Percentiles rank a stretch among this genome's conserved stretches.
Evolutionary conservation across 1,140 invertebrate genomes (phyloP).

Genomic region (Drosophila tani): DNA sequence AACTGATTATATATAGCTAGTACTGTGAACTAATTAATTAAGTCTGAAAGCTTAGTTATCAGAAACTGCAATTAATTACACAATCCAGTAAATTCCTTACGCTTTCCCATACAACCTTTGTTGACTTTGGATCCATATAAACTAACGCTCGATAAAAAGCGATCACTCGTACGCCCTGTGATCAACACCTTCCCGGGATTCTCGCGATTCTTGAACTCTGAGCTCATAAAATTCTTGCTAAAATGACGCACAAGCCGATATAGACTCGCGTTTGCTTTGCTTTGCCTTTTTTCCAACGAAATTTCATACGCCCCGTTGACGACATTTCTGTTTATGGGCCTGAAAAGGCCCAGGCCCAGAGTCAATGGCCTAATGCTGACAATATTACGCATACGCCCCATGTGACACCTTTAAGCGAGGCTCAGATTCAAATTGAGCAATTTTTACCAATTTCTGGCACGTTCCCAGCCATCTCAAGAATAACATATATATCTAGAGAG

Average conservation of each 20-base stretch:
- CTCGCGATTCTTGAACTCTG: constrained; percentile 28
- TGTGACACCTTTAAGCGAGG: constrained; percentile 29
- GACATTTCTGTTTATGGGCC: constrained; percentile 54
- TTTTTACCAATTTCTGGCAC: constrained; percentile 68
- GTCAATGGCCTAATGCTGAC: constrained; percentile 59
- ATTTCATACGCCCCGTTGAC: constrained; percentile 55
- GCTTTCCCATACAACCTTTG: neutral
- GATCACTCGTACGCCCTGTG: neutral
- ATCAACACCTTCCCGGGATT: constrained; percentile 6
- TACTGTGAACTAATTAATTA: no score
- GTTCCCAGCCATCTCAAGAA: constrained; percentile 21
- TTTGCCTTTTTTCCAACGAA: constrained; percentile 28
- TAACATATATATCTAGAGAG: neutral
- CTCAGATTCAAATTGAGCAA: constrained; percentile 12
- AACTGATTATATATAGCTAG: neutral
- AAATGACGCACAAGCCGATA: constrained; percentile 23
- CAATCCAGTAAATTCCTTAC: neutral
- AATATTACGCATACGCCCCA: constrained; percentile 70
- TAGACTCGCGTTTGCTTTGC: constrained; percentile 4
- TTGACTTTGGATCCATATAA: neutral
- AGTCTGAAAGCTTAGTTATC: no score
- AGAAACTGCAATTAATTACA: neutral
- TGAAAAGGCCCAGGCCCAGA: constrained; percentile 29
- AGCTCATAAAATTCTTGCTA: constrained; percentile 33
- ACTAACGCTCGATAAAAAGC: neutral